phyloP scores from a whole-genome alignment of 2,888 invertebrate species.

The Drosophila monieri region DNA sequence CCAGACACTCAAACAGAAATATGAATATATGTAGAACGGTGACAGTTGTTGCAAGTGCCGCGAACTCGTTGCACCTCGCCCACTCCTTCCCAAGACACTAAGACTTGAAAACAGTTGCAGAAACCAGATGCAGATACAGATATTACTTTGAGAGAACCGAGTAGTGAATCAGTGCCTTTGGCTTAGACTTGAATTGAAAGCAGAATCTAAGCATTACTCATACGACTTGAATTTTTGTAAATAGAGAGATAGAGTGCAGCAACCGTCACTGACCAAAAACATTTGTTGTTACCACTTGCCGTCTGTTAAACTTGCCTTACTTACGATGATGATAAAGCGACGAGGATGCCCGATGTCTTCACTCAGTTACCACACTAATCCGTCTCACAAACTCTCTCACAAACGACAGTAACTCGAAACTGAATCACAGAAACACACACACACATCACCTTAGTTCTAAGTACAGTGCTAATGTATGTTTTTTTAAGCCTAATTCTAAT shows the following conservation, averaged over 20 bases:
- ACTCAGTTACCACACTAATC: slow-evolving; percentile 61
- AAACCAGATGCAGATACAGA: slow-evolving; percentile 24
- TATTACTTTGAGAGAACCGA: slow-evolving; percentile 44
- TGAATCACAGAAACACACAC: slow-evolving; percentile 40
- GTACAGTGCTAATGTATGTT: slow-evolving; percentile 59
- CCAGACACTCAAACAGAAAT: slow-evolving; percentile 19
- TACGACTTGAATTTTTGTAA: slow-evolving; percentile 32
- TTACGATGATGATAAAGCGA: slow-evolving; percentile 12
- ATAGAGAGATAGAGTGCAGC: slow-evolving; percentile 43
- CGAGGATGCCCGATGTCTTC: slow-evolving; percentile 35
- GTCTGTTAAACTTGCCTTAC: slow-evolving; percentile 69
- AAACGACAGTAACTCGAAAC: slow-evolving; percentile 44
- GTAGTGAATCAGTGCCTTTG: slow-evolving; percentile 69
- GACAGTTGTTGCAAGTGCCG: slow-evolving; percentile 65
- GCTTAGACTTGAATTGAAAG: slow-evolving; percentile 66
- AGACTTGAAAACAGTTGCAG: background rate
- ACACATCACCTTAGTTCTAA: slow-evolving; percentile 53
- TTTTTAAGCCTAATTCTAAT: slow-evolving; percentile 66
- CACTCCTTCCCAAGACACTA: slow-evolving; percentile 4
- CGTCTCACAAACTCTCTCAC: slow-evolving; percentile 69
- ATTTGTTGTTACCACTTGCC: slow-evolving; percentile 55
- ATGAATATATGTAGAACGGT: slow-evolving; percentile 24
- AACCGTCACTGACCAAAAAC: slow-evolving; percentile 50
- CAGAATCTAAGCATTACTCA: slow-evolving; percentile 53
- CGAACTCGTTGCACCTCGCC: slow-evolving; percentile 75